phyloP scores from a whole-genome alignment of 2,888 invertebrate species.

The Adela reaumurella region DNA sequence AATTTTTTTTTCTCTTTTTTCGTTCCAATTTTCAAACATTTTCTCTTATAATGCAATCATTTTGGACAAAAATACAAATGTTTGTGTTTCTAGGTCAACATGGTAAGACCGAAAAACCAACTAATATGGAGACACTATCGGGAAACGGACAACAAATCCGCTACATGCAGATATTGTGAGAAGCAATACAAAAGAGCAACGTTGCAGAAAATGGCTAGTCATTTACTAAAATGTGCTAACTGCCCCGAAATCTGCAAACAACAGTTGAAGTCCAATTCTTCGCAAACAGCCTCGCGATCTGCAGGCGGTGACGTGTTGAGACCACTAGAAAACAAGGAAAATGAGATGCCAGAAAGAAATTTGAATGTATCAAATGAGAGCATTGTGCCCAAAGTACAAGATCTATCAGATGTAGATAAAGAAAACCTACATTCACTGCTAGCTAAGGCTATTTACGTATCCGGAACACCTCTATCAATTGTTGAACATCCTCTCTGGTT shows the following conservation, averaged over 20 bases:
- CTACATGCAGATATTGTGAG: conserved; percentile 1
- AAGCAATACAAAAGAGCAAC: conserved; percentile 1
- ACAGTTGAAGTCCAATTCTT: conserved; percentile 1
- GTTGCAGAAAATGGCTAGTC: conserved; percentile 1
- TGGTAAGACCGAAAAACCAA: conserved; percentile 3
- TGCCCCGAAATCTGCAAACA: conserved; percentile 2
- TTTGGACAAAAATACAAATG: background rate
- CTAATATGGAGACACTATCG: conserved; percentile 1
- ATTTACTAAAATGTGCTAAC: conserved; percentile 1
- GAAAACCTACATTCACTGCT: background rate
- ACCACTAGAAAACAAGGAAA: conserved; percentile 1
- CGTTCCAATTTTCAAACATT: background rate
- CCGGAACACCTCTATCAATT: conserved; percentile 3
- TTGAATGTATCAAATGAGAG: conserved; percentile 1
- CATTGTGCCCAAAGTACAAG: background rate
- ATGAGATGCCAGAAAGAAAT: background rate
- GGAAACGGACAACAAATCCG: conserved; percentile 1
- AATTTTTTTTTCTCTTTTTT: too few relatives aligned
- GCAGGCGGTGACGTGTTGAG: background rate
- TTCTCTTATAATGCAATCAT: background rate
- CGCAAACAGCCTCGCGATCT: background rate
- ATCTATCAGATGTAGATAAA: background rate
- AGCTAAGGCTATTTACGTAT: conserved; percentile 1
- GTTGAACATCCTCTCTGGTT: conserved; percentile 3
- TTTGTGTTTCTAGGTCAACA: conserved; percentile 1